These are phyloP conservation scores for Drosophila carrolli DNA, from an alignment of 1,140 invertebrate species.

Conservation along the genomic window DNA sequence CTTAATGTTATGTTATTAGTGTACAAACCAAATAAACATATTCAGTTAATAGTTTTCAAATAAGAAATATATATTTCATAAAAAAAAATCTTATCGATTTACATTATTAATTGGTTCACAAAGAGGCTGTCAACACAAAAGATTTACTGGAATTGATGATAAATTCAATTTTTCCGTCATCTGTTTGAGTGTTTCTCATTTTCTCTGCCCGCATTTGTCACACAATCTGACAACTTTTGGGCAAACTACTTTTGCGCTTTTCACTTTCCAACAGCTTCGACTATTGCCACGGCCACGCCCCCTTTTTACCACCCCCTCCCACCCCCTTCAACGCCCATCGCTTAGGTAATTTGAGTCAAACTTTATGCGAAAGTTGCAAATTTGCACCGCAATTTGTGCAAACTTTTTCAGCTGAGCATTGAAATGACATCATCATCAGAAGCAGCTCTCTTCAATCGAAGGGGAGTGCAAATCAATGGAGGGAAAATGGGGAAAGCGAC, in stretches of 20 bases:
- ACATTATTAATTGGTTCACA: neutral
- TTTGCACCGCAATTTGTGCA: conserved; percentile 79
- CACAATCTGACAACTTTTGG: conserved; percentile 66
- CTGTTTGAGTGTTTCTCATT: neutral
- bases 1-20: too few relatives aligned
- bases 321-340: conserved; percentile 11
- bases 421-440: conserved; percentile 47
- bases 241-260: conserved; percentile 69
- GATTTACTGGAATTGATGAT: neutral
- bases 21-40: too few relatives aligned
- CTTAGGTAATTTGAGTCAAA: conserved; percentile 80
- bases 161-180: neutral
- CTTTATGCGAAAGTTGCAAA: conserved; percentile 81
- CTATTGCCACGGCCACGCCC: conserved; percentile 39
- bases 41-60: too few relatives aligned
- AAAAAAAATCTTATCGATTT: neutral
- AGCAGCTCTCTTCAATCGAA: conserved; percentile 13
- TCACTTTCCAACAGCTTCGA: conserved; percentile 71
- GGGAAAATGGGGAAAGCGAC: conserved; percentile 3
- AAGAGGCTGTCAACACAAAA: neutral
- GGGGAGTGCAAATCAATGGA: conserved; percentile 35
- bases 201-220: conserved; percentile 54
- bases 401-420: conserved; percentile 60
- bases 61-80: too few relatives aligned
- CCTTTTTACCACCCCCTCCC: too few relatives aligned